Evolutionary conservation across 2,888 invertebrate species (phyloP), one percentile per base, ranked within the genome.

Genomic region (Laspeyria flexula): DNA sequence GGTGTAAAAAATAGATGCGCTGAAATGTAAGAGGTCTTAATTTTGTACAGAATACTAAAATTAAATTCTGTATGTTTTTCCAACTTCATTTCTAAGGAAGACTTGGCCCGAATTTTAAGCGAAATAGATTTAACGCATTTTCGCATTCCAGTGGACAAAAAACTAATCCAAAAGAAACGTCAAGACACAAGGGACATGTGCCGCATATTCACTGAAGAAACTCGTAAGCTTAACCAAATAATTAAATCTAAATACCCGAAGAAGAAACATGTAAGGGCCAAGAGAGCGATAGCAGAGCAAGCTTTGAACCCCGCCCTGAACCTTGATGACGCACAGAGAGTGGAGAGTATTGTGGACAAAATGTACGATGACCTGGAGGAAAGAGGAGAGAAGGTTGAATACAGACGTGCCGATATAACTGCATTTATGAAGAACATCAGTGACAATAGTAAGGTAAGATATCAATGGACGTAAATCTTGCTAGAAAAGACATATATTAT

Each of bases 161-260:
- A 77, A 55, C n/a, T 85, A 0, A 80, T 91, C 21, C 76, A 83
- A 30, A 81, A 68, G 47, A 85, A 87, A 65, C 83, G 91, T 0
- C 83, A 87, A 69, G 87, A 91, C 45, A 90, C 86, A 0, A 50
- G 86, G 27, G 90, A 91, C 2, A 84, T 90, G 81, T 91, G 91
- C 45, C 72, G 77, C 10, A 72, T 88, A 18, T 91, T 90, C 49
- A 84, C 76, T 16, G 77, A 75, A 29, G 85, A 86, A 60, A 79
- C 71, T n/a, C 55, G 73, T 4, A 73, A 67, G 9, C 10, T 46
- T n/a, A 34, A 69, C 5, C 47, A 47, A 34, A 23, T 41, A 10
- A 37, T 46, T n/a, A 7, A 37, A 0, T 18, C 59, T n/a, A 55
- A 31, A 1, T 7, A 23, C 1, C 1, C 10, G 7, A 42, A 3